Evolutionary conservation across 2,113 vertebrate species (phyloP).

Genomic region (Carlito syrichta): DNA sequence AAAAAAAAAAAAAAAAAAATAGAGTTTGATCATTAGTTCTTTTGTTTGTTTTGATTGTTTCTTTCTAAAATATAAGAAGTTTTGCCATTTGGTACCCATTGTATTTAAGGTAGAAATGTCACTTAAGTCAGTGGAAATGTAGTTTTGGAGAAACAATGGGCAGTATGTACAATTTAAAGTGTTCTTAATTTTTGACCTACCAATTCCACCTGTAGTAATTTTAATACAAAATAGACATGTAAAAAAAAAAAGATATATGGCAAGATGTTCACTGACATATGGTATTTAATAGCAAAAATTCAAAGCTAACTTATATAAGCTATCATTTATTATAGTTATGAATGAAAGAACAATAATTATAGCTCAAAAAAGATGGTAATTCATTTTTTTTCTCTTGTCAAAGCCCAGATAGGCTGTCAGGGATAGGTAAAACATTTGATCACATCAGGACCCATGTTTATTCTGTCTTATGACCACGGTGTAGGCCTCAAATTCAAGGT

Average conservation of each 20-base stretch:
- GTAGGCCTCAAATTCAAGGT: background rate
- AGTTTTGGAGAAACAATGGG: background rate
- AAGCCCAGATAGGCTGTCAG: background rate
- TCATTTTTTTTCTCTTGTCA: background rate
- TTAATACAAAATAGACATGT: background rate
- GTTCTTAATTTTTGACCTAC: background rate
- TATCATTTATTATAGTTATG: background rate
- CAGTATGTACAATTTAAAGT: background rate
- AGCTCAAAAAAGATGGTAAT: background rate
- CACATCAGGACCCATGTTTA: background rate
- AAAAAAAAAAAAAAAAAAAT: conserved; percentile 2
- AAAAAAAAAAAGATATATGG: background rate
- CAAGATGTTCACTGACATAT: background rate
- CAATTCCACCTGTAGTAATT: background rate
- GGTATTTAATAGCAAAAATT: background rate
- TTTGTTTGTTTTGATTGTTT: background rate
- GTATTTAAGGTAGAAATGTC: background rate
- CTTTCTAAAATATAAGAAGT: background rate
- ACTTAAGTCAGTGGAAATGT: background rate
- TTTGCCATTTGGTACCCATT: background rate
- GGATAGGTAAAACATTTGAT: background rate
- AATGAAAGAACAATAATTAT: background rate
- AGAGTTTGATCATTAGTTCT: background rate
- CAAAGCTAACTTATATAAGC: background rate
- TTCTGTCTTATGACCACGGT: background rate